Evolutionary conservation across 1,140 invertebrate genomes (phyloP), one percentile per base, ranked within the genome.

Genomic region (Globodera rostochiensis): DNA sequence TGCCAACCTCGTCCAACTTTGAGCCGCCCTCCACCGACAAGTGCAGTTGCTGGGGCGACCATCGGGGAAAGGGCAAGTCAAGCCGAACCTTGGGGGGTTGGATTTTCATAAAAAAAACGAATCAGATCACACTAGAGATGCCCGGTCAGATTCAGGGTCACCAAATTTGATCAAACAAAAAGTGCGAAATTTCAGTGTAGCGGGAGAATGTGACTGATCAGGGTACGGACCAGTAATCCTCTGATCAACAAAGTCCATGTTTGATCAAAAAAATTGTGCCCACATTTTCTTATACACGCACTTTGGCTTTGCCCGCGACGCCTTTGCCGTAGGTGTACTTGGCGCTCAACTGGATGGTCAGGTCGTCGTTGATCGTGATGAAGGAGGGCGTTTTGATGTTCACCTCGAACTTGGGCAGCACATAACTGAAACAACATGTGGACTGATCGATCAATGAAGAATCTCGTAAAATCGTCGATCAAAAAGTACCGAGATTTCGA

Each of bases 301-400:
- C 84, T 73, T 84, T 86, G 4, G 87, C 89, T 19, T 88, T 90
- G 13, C 93, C 93, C 79, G 93, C 92, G 6, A 94, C 93, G 3
- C 93, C 93, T 86, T 94, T 93, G 7, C 93, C 93, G 89, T 94
- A 94, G 6, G 93, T 94, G 82, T 94, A 94, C 92, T 91, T 93
- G 6, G 92, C 92, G 85, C 92, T 93, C 19, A 94, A 91, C 77
- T 90, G 91, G 86, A 93, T 92, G 9, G 90, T 91, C 3, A 93
- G 87, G 66, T 91, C 88, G 69, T 91, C 91, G 60, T 92, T 91
- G 1, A 91, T 90, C 64, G 93, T 90, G 53, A 93, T 92, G 64
- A 91, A 93, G 64, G 91, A 90, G 0, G 93, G 93, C 19, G 92
- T 90, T n/a, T 91, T 91, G 13, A 94, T 91, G 0, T 91, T 92